Evolutionary conservation across 2,113 vertebrate species (phyloP).

Genomic region (Fulica atra): DNA sequence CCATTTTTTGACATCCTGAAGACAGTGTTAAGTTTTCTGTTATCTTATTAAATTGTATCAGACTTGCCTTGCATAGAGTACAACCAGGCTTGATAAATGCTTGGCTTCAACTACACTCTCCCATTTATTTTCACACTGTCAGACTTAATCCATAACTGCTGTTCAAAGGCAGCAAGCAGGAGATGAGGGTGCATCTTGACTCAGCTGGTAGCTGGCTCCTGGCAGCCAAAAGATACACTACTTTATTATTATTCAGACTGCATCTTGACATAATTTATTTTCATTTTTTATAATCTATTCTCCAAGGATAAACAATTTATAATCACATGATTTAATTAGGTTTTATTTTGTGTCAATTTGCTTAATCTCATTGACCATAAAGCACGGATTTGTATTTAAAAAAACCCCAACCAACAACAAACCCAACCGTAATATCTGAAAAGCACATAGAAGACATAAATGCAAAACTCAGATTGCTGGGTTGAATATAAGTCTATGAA

Average conservation of each 20-base stretch:
- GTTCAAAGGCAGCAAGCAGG: constrained; percentile 20
- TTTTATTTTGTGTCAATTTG: constrained; percentile 19
- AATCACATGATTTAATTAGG: constrained; percentile 16
- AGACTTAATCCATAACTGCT: constrained; percentile 57
- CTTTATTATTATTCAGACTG: background rate
- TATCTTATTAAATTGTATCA: constrained; percentile 59
- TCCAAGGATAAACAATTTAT: background rate
- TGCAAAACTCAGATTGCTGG: background rate
- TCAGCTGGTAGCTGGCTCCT: constrained; percentile 20
- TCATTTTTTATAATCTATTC: background rate
- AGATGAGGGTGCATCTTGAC: constrained; percentile 13
- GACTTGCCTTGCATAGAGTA: constrained; percentile 17
- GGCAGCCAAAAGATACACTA: background rate
- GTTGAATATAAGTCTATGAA: background rate
- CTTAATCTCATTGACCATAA: constrained; percentile 2
- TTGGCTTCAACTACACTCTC: constrained; percentile 31
- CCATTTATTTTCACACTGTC: constrained; percentile 63
- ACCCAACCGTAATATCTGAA: background rate
- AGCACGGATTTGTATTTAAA: background rate
- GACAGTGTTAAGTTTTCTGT: constrained; percentile 45
- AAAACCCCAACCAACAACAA: background rate
- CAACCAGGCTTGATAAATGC: constrained; percentile 52
- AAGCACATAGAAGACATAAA: background rate
- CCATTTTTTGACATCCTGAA: constrained; percentile 42
- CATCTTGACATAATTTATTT: constrained; percentile 3